phyloP scores from a whole-genome alignment of 2,888 invertebrate genomes.

The Stegana nigrithorax region DNA sequence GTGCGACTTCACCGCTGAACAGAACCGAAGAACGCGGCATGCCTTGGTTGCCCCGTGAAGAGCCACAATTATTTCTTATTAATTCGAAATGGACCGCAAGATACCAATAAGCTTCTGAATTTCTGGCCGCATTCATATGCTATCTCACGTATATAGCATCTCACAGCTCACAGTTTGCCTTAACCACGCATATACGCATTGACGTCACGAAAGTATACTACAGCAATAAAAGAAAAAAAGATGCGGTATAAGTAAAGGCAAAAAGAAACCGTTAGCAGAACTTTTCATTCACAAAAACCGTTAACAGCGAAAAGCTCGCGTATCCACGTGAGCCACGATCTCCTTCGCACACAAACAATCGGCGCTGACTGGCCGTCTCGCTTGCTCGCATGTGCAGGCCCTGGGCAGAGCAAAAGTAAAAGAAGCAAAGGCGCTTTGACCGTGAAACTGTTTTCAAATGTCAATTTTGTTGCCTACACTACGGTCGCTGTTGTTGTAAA shows the following conservation, averaged over 20 bases:
- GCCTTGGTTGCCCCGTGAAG: too few species aligned
- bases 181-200: neutral
- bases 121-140: too few species aligned
- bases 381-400: neutral
- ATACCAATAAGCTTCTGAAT: too few species aligned
- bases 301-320: neutral
- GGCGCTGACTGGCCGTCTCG: neutral
- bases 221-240: neutral
- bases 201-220: neutral
- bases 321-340: neutral
- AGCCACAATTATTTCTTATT: too few species aligned
- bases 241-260: neutral
- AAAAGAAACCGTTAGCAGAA: neutral
- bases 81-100: neutral
- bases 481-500: neutral
- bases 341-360: neutral
- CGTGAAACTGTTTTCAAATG: constrained; percentile 10
- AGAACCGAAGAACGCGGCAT: neutral
- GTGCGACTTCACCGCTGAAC: neutral
- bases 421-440: neutral
- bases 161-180: too few species aligned
- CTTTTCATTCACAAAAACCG: neutral
- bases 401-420: neutral
- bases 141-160: too few species aligned
- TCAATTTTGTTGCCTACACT: neutral